Evolutionary conservation across 2,113 vertebrate species (phyloP), one percentile per base, ranked within the genome.

Genomic region (Saccopteryx leptura): DNA sequence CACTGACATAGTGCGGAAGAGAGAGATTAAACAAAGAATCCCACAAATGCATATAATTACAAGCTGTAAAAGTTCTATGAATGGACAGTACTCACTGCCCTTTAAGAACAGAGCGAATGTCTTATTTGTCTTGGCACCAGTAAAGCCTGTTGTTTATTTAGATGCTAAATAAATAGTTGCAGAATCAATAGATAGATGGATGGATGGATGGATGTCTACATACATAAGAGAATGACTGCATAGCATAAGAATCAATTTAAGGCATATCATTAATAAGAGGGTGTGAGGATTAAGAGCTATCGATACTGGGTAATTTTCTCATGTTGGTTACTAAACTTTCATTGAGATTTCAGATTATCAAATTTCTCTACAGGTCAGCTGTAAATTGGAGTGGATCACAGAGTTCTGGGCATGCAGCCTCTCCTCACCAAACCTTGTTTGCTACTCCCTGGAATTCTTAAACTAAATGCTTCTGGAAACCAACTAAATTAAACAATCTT

Each of bases 21-120:
- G 83, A 88, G 89, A 95, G 46, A 88, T 84, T 95, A 88, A 74
- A 74, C 54, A 88, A 88, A 97, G 78, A 78, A 91, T 86, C 48
- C 7, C 68, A 85, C 54, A 78, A 88, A 89, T 69, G 52, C 61
- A 82, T 58, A 54, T 63, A 66, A 63, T 95, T 79, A 78, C 5
- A 76, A 93, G 79, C 23, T 60, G 10, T 56, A 26, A 26, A 82
- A 48, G 19, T 11, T 75, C 48, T 85, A 18, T 91, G 48, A 91
- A 28, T 69, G 54, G 60, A 69, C 56, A 93, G 68, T 72, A 61
- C n/a, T 86, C 66, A 69, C 3, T 89, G 63, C 26, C 52, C 48
- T 93, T 63, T 76, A 48, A 96, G 54, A 56, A 81, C 76, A 90
- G 26, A 61, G 23, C 52, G 7, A 60, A 24, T 58, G 46, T 78